A percentile compares a stretch with the other conserved stretches of the same genome.
These are phyloP conservation scores for Pyrocephalus nanus DNA, from an alignment of 2,797 vertebrate genomes.

Conservation along the genomic window DNA sequence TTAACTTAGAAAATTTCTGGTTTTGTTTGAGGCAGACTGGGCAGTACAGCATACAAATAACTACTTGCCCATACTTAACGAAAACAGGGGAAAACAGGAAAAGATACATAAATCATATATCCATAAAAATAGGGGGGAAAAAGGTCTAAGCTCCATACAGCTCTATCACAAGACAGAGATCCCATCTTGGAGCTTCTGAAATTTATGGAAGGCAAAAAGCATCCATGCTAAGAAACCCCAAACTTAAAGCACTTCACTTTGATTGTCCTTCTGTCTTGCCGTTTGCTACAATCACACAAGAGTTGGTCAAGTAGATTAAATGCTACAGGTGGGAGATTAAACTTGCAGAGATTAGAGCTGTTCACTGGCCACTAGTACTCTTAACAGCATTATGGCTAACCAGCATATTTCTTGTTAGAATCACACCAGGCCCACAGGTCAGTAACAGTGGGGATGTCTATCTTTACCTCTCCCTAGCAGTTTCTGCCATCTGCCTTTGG, in stretches of 20 bases:
- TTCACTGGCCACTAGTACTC: neutral
- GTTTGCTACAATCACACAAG: neutral
- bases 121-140: neutral
- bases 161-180: neutral
- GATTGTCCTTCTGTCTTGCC: neutral
- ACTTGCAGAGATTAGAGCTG: neutral
- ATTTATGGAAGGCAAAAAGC: neutral
- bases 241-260: neutral
- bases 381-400: neutral
- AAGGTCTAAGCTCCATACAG: neutral
- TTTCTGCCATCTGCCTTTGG: neutral
- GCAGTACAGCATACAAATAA: neutral
- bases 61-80: neutral
- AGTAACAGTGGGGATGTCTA: neutral
- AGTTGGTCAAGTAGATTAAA: neutral
- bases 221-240: neutral
- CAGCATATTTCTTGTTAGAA: neutral
- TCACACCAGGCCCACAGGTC: neutral
- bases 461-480: neutral
- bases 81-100: neutral
- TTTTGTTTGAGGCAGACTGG: neutral
- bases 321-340: neutral
- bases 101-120: neutral
- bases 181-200: neutral
- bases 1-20: neutral